These are phyloP conservation scores for Gandaritis pyraliata DNA, from an alignment of 2,888 invertebrate species.

Conservation along the genomic window DNA sequence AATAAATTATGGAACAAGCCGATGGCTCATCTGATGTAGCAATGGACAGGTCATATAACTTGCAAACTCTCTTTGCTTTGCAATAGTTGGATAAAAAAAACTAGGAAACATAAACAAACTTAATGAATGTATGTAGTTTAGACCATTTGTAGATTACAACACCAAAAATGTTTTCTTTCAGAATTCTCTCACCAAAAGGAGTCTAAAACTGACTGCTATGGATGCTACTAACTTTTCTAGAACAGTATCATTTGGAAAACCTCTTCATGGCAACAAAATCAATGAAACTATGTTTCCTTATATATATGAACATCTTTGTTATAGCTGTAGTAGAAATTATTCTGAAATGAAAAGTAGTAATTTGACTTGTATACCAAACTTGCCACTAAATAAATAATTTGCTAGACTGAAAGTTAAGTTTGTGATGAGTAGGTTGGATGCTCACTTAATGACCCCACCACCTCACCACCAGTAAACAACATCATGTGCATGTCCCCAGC, in stretches of 20 bases:
- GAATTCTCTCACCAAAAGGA: conserved; percentile 72
- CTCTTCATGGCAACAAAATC: conserved; percentile 34
- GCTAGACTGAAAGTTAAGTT: neutral
- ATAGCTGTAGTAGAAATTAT: conserved; percentile 71
- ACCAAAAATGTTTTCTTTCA: conserved; percentile 62
- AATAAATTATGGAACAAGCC: no score
- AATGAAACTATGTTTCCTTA: conserved; percentile 62
- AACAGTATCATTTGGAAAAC: conserved; percentile 59
- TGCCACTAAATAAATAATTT: conserved; percentile 28
- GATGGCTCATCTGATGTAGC: no score
- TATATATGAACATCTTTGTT: conserved; percentile 64
- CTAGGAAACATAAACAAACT: no score
- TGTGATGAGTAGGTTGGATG: no score
- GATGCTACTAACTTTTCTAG: conserved; percentile 86
- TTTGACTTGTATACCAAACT: conserved; percentile 43
- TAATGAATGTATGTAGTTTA: no score
- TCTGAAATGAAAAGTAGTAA: conserved; percentile 55
- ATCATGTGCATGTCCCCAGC: no score
- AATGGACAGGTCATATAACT: no score
- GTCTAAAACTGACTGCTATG: conserved; percentile 79
- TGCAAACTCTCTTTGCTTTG: no score
- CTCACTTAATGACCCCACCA: no score
- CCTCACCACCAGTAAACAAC: no score
- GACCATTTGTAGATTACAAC: no score
- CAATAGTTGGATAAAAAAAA: no score